Base-by-base conservation (phyloP, 1,140 invertebrate species). In the Ceratoteleas bidentatus region DNA sequence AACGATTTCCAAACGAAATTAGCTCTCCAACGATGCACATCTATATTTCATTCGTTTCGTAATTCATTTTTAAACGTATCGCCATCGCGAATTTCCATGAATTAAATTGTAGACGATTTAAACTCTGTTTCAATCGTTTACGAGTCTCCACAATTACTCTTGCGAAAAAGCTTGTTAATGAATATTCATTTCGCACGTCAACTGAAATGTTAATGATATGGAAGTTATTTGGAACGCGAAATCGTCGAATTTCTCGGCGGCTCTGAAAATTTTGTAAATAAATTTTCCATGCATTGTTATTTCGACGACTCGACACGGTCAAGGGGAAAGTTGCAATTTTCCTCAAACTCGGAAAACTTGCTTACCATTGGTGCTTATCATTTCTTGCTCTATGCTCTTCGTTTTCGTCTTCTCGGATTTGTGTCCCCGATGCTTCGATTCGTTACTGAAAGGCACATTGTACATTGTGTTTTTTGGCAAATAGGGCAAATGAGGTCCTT, bases 401-500 rank as follows among this genome's bases (percentile, higher is more conserved):
- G 57, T 60, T 75, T 77, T 86, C 8, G 61, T 61, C 54, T 76
- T 84, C 24, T 72, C 53, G n/a, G 0, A 43, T 72, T 78, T 83
- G n/a, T 60, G 65, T n/a, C 14, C n/a, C 62, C 77, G 81, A 7
- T 50, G 69, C 68, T 72, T 68, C 32, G 69, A 72, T 53, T 83
- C 72, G 5, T 70, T 72, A 58, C 52, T 73, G 7, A 81, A 86
- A 74, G 86, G 85, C 36, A 87, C 84, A 64, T 88, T 89, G 83
- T 89, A 91, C 7, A 88, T 79, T 15, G 88, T 88, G 38, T 57
- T 85, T 10, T 66, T 81, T 43, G 92, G 90, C 34, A 91, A 86
- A 6, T 91, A 89, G 4, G 91, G 88, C n/a, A 90, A 89, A 38
- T 87, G 90, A 5, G 92, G 90, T 61, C 92, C 91, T 85, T 96